Base-by-base conservation (phyloP, 2,888 invertebrate genomes). In the Netelia virgata region DNA sequence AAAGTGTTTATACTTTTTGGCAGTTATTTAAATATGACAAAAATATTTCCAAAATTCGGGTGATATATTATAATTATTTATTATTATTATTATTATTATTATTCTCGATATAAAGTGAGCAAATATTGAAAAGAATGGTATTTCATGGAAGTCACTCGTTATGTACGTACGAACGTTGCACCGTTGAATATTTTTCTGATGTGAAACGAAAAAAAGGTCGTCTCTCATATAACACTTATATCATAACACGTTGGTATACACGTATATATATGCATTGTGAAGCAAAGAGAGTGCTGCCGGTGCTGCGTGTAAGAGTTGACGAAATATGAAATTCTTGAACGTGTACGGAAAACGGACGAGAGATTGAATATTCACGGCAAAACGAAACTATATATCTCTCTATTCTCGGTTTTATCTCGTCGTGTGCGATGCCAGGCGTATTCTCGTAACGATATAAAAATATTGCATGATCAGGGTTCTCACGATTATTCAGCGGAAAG, bases 391-490 rank as follows among this genome's bases (percentile, higher is more conserved):
- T 20, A 18, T 18, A 9, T 8, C 57, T 57, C 16, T 9, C 20
- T 57, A 2, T 9, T 57, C 9, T 6, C 16, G 9, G 18, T 18
- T 18, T 53, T 28, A 14, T 28, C 28, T 23, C 53, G 36, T 36
- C 8, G 36, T 2, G 14, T 63, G 18, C 70, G 18, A 47, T 47
- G 11, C 36, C 36, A 0, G 36, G 8, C 8, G 57, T 57, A 57
- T 20, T 23, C 23, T 20, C 61, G 16, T 70, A 83, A 79, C 70
- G 41, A 79, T 73, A 69, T 70, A 70, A 70, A 63, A 83, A 79
- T 79, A 83, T 83, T 75, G 69, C 64, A 64, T 41, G 79, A 83
- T 83, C 73, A 70, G 41, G 14, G 36, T 55, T 59, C 64, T 50
- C 50, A 23, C 20, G 18, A 72, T 75, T 74, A 59, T 59, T 16